Base-by-base conservation (phyloP, 92 coral and sea anemone species). In the Parazoanthus swiftii region DNA sequence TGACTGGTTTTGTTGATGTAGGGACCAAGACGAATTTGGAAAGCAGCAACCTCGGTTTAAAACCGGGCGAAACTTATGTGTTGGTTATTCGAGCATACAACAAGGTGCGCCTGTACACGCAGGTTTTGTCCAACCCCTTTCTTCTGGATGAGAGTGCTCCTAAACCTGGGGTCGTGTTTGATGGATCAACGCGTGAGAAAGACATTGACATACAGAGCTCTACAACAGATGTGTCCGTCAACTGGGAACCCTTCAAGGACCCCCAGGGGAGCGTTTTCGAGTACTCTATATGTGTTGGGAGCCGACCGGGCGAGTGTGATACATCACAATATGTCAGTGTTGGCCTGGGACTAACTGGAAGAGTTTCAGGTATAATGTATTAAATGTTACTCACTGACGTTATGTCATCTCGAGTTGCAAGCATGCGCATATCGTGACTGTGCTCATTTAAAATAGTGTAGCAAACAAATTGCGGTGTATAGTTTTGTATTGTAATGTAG, bases 221-320 rank as follows among this genome's bases (percentile, higher is more conserved):
- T 38, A 72, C 92, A 5, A 44, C 77, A n/a, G 90, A 93, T 29
- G 89, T 95, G 18, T 90, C 94, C 26, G 97, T 93, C 26, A 97
- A 90, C 91, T 97, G 99, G 99, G 90, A 94, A 26, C 95, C 97
- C 66, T 97, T 97, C 85, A 77, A 79, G 9, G 95, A 95, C 77
- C 74, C 89, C 36, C 92, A 89, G 58, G 91, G 98, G 29, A 85
- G 98, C 37, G 92, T 97, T 26, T 39, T 84, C 36, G 81, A 77
- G 26, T 97, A 95, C 89, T 95, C 94, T 67, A 89, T 97, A 59
- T 97, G 99, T 79, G 95, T 92, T 46, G 99, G 99, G 8, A 93
- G 91, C 58, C 77, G 50, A 38, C 93, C 94, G 20, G 93, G 91
- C 18, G 73, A 91, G 39, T 97, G 99, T 54, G 93, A 97, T 72